These are phyloP conservation scores for Catharus ustulatus DNA, from an alignment of 2,797 vertebrate genomes.

Conservation along the genomic window DNA sequence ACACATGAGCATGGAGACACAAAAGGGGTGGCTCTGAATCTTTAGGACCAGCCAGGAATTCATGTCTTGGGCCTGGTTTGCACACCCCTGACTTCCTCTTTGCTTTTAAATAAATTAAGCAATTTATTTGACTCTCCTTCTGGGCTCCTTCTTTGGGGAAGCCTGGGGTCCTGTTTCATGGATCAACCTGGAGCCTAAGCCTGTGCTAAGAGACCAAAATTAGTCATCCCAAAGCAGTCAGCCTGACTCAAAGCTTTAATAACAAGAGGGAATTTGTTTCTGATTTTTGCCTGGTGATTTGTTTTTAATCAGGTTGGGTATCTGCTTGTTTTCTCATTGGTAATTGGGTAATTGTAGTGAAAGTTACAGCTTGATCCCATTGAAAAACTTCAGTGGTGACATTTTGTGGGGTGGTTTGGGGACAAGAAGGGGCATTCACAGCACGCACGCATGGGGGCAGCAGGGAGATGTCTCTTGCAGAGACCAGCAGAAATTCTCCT, in stretches of 20 bases:
- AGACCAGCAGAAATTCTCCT: neutral
- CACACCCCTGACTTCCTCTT: neutral
- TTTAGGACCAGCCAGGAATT: neutral
- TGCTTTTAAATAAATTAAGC: neutral
- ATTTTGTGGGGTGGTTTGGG: neutral
- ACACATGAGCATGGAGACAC: fast-evolving
- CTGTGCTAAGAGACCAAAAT: neutral
- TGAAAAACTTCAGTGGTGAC: neutral
- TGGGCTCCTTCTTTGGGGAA: neutral
- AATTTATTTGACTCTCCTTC: neutral
- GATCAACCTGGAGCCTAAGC: neutral
- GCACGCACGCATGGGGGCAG: neutral
- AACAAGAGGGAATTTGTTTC: neutral
- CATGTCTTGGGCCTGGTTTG: fast-evolving
- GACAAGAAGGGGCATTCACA: neutral
- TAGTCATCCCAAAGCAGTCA: neutral
- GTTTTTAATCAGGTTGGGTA: neutral
- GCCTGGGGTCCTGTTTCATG: fast-evolving
- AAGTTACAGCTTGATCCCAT: neutral
- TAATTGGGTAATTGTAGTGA: neutral
- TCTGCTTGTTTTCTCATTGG: neutral
- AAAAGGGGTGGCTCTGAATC: fast-evolving
- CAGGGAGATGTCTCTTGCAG: neutral
- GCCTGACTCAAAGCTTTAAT: neutral
- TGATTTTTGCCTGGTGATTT: neutral